Evolutionary conservation across 2,888 invertebrate genomes (phyloP).

Genomic region (Dynastes hyllus): DNA sequence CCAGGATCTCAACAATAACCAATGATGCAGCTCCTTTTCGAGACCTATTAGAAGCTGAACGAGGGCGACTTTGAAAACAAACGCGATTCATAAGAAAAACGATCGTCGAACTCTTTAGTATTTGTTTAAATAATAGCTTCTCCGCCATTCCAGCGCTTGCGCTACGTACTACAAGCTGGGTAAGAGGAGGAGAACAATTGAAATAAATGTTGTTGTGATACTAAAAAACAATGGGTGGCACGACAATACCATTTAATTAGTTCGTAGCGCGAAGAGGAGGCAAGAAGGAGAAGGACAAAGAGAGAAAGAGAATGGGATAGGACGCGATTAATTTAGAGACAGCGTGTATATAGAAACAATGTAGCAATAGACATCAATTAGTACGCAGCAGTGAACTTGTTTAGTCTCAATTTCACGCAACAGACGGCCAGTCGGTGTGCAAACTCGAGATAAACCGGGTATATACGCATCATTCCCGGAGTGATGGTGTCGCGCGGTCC

Average conservation of each 20-base stretch:
- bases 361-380: slow-evolving; percentile 71
- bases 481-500: slow-evolving; percentile 30
- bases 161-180: neutral
- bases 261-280: slow-evolving; percentile 63
- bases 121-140: slow-evolving; percentile 31
- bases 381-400: slow-evolving; percentile 71
- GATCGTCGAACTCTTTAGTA: slow-evolving; percentile 16
- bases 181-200: slow-evolving; percentile 28
- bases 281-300: slow-evolving; percentile 2
- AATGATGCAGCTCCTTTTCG: slow-evolving; percentile 3
- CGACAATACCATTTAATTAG: slow-evolving; percentile 67
- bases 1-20: slow-evolving; percentile 7
- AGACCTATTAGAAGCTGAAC: neutral
- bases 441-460: slow-evolving; percentile 66
- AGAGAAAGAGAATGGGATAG: slow-evolving; percentile 27
- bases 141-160: neutral
- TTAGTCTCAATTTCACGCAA: slow-evolving; percentile 71
- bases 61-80: slow-evolving; percentile 25
- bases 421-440: slow-evolving; percentile 68
- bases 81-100: slow-evolving; percentile 12
- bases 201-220: slow-evolving; percentile 48
- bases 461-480: slow-evolving; percentile 14
- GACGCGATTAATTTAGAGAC: slow-evolving; percentile 52
- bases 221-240: slow-evolving; percentile 55
- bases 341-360: slow-evolving; percentile 68